Base-by-base conservation (phyloP, 2,113 vertebrate species). In the Haemorhous mexicanus region DNA sequence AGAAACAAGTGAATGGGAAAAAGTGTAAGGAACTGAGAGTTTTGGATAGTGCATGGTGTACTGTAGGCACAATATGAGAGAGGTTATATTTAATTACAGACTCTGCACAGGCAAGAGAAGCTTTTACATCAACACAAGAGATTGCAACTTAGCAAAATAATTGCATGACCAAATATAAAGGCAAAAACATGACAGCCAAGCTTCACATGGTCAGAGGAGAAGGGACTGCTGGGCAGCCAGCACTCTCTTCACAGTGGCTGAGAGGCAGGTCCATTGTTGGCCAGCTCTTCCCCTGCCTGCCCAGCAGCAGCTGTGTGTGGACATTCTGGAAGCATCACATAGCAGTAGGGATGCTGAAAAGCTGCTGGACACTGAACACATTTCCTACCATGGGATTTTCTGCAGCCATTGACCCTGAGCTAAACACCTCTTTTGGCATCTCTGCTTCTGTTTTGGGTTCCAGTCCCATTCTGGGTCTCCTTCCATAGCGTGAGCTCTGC, bases 241-340 rank as follows among this genome's bases (percentile, higher is more conserved):
- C 20, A 43, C 22, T 30, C 9, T 43, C 37, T 46, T 35, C 2
- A 2, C 10, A 18, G 11, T 0, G 3, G 58, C 30, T 41, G 58
- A 67, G 43, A 70, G 41, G 32, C 19, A 49, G 0, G 0, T 35
- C 33, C 2, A 1, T 32, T 1, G 0, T 0, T 2, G 1, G 49
- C 23, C 82, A 62, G 41, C 70, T 83, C 11, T 13, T 56, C 24
- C 28, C 43, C 39, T 44, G 59, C 37, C 33, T 1, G 3, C 26
- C 37, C 37, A 27, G 30, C 43, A 50, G 33, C 68, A 62, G 59
- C 61, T 13, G 13, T 17, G 56, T 0, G 1, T 17, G 59, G 39
- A 14, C 75, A 24, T 74, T 43, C 55, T 77, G 27, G 21, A 70
- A 89, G 53, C 47, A 47, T 30, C 43, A 13, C 1, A 3, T 2